Base-by-base conservation (phyloP, 2,888 invertebrate species). In the Timandra comae region DNA sequence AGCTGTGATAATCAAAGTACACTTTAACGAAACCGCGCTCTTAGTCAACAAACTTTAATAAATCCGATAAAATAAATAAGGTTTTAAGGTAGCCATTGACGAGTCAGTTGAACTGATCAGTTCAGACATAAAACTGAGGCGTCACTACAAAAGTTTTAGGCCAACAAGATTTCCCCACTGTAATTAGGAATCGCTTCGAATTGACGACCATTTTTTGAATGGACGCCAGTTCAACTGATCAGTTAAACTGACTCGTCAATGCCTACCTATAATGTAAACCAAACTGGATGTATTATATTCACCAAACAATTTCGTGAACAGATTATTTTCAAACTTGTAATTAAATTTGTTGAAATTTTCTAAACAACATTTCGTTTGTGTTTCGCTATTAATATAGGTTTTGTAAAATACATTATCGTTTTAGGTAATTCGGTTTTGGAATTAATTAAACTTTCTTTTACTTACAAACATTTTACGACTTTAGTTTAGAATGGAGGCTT, bases 291-390 rank as follows among this genome's bases (percentile, higher is more conserved):
- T n/a, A n/a, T n/a, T n/a, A n/a, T n/a, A n/a, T n/a, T 10, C 11
- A 24, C 7, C 9, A 9, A 24, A 11, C 24, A 24, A 24, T 24
- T 24, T 24, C 11, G 24, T 10, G 4, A 24, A 11, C 9, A 24
- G 10, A 24, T 7, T 9, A 24, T 24, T 24, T 24, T 7, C 11
- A 24, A 24, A 24, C 24, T 24, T 24, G 24, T 24, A 24, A 24
- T 24, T 24, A 24, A 24, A 10, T 23, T 24, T 16, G 24, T 11
- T 4, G 7, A 10, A 24, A 24, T 24, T 24, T 24, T 24, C 11
- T 9, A 24, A 7, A 24, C 6, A 10, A 7, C 2, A 2, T 10
- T 7, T 9, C 7, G 24, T 24, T 6, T 10, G 11, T 24, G 11
- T 10, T 11, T 1, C 1, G 4, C 5, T 9, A 9, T 22, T 2